Evolutionary conservation across 2,797 vertebrate species (phyloP), one percentile per base, ranked within the genome.

Genomic region (Gymnocypris eckloni): DNA sequence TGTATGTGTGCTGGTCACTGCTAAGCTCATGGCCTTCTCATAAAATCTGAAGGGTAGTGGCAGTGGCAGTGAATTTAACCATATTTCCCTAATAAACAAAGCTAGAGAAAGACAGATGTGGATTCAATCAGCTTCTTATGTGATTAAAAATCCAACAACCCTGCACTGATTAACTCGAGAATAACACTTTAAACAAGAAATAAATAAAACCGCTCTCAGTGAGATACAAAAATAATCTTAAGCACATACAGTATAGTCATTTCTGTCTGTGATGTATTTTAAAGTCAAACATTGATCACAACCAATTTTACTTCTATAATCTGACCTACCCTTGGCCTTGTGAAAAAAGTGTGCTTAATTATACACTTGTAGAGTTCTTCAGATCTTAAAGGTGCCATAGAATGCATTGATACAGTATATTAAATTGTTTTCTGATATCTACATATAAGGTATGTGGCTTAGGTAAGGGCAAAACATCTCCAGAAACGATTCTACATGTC

Each of bases 31-130:
- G 69, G 56, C 45, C 7, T 2, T 33, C 77, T 80, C n/a, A 79
- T 86, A 86, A 87, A 85, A 83, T 69, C 67, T 56, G 28, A 85
- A 76, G 84, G 73, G 79, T 85, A 81, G 83, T 81, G 86, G 79
- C 28, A 37, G 71, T n/a, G 82, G 83, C 81, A 82, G 80, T 52
- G 79, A 88, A 76, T 82, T 86, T 72, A 83, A 72, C 61, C 87
- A 67, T 77, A 69, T 84, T 83, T 59, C 81, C 28, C 67, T 69
- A 75, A 64, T 83, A 87, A 87, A 87, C 69, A 43, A 70, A 85
- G 52, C 52, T 66, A 37, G 52, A 78, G 52, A 48, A 48, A 54
- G 48, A 84, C 73, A 82, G 25, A 82, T 71, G 66, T 77, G 22
- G 66, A 56, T 70, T 78, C 72, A 78, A 50, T 77, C 72, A 78